These are phyloP conservation scores for Echinops telfairi DNA, from an alignment of 2,113 vertebrate species.

Conservation along the genomic window DNA sequence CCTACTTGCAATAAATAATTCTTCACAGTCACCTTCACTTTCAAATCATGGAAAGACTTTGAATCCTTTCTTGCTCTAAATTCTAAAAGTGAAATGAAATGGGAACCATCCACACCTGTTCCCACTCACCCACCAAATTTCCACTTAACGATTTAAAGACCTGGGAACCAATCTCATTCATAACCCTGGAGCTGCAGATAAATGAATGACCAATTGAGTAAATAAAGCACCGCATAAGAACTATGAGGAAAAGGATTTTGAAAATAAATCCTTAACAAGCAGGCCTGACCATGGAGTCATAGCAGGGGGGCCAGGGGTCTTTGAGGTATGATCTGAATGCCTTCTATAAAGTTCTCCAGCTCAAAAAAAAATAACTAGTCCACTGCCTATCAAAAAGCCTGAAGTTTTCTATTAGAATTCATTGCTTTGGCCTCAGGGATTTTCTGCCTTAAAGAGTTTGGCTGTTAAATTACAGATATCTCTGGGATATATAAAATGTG, in stretches of 20 bases:
- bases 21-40: not conserved
- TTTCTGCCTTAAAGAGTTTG: conserved; percentile 66
- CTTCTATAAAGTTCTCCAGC: conserved; percentile 43
- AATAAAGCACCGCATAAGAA: not conserved
- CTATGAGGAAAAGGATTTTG: not conserved
- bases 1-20: not conserved
- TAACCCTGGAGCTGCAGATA: not conserved
- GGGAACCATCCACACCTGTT: too few species aligned
- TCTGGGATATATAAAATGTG: conserved; percentile 71
- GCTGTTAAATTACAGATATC: conserved; percentile 78
- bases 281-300: not conserved
- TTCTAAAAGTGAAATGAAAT: too few species aligned
- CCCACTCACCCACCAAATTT: not conserved
- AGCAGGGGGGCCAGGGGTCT: not conserved
- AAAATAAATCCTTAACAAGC: not conserved
- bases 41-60: not conserved
- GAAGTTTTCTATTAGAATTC: conserved; percentile 72
- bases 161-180: not conserved
- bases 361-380: not conserved
- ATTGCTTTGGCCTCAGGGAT: conserved; percentile 71
- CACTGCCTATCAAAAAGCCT: conserved; percentile 40
- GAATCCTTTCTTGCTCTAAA: not conserved
- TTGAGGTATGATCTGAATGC: not conserved
- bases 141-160: not conserved
- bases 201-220: not conserved